A percentile compares a stretch with the other conserved stretches of the same genome.
Evolutionary conservation across 37 sponge, comb jelly and placozoan genomes (phyloP).

Genomic region (Sycon ciliatum): DNA sequence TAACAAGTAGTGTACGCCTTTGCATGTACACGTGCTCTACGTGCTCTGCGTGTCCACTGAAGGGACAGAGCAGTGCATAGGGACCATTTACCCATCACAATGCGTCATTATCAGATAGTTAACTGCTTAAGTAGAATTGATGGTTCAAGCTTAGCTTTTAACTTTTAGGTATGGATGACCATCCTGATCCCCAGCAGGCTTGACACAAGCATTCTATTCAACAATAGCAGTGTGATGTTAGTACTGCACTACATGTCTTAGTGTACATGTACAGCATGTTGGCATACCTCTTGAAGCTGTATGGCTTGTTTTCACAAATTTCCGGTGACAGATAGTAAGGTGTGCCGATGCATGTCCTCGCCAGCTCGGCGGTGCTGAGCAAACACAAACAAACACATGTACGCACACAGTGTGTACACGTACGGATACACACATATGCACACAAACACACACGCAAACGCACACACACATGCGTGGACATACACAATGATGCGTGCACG

Average conservation of each 20-base stretch:
- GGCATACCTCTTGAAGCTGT: constrained; percentile 92
- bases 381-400: background rate
- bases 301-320: constrained; percentile 93
- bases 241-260: too few species aligned
- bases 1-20: too few species aligned
- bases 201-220: background rate
- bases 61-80: too few species aligned
- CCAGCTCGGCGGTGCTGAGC: constrained; percentile 77
- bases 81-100: too few species aligned
- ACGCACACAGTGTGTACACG: background rate
- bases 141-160: too few species aligned
- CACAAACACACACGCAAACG: background rate
- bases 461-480: background rate
- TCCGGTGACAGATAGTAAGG: constrained; percentile 98
- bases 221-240: background rate
- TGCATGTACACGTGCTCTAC: too few species aligned
- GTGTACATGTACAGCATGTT: background rate
- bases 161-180: too few species aligned
- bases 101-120: too few species aligned
- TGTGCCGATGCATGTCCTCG: constrained; percentile 96
- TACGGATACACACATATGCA: background rate
- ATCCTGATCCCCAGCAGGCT: too few species aligned
- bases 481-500: background rate
- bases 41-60: too few species aligned
- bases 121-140: too few species aligned